phyloP scores from a whole-genome alignment of 2,888 invertebrate genomes.

The Globia sparganii region DNA sequence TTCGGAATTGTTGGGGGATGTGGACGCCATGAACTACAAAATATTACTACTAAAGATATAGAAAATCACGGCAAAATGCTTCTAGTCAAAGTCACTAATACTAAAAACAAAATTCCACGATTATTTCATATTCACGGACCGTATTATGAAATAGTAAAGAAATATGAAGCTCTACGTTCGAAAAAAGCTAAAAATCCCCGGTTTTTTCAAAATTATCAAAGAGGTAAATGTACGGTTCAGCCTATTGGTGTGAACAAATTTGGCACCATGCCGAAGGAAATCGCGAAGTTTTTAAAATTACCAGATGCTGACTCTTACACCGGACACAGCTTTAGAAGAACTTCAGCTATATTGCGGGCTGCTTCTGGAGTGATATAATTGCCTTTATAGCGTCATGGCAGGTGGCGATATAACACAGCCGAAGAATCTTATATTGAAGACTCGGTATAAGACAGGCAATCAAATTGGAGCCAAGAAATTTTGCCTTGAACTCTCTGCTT shows the following conservation, averaged over 20 bases:
- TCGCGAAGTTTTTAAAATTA: conserved; percentile 26
- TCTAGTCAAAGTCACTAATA: conserved; percentile 17
- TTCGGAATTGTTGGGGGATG: conserved; percentile 36
- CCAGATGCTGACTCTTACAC: conserved; percentile 29
- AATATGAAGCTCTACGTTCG: conserved; percentile 24
- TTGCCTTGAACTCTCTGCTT: background rate
- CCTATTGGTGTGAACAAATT: conserved; percentile 34
- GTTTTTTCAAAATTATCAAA: conserved; percentile 28
- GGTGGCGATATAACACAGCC: background rate
- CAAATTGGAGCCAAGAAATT: background rate
- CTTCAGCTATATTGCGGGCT: conserved; percentile 1
- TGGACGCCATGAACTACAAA: conserved; percentile 17
- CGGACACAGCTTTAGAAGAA: conserved; percentile 25
- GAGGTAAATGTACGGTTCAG: conserved; percentile 21
- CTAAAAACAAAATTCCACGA: background rate
- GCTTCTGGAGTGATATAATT: background rate
- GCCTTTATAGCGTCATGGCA: background rate
- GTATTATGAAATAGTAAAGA: conserved; percentile 27
- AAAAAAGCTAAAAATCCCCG: background rate
- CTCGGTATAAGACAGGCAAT: background rate
- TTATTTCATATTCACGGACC: conserved; percentile 18
- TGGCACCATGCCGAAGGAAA: conserved; percentile 29
- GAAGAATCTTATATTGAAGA: background rate
- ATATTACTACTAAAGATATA: conserved; percentile 15
- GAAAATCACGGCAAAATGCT: conserved; percentile 19